phyloP scores from a whole-genome alignment of 2,113 vertebrate species.

The Cochlearius cochlearius region DNA sequence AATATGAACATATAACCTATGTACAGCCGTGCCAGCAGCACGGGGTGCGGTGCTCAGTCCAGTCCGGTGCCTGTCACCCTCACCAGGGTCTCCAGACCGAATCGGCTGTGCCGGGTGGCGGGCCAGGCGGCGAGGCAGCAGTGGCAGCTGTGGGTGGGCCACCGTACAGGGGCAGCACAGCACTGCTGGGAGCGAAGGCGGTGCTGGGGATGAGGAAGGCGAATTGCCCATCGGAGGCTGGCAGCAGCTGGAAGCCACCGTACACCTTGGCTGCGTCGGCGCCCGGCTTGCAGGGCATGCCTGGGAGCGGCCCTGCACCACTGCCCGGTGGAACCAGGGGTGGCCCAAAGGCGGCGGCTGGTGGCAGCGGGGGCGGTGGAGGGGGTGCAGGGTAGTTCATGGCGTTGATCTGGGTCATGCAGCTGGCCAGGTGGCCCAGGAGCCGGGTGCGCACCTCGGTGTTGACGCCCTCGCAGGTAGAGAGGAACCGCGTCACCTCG shows the following conservation, averaged over 20 bases:
- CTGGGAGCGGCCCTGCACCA: slow-evolving; percentile 80
- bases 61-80: slow-evolving; percentile 27
- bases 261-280: slow-evolving; percentile 85
- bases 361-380: slow-evolving; percentile 81
- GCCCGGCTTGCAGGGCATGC: slow-evolving; percentile 85
- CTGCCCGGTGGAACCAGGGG: slow-evolving; percentile 85
- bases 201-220: slow-evolving; percentile 95
- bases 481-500: slow-evolving; percentile 96
- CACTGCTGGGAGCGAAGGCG: slow-evolving; percentile 85
- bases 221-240: slow-evolving; percentile 95
- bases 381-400: slow-evolving; percentile 91
- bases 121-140: slow-evolving; percentile 57
- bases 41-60: slow-evolving; percentile 28
- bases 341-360: slow-evolving; percentile 85
- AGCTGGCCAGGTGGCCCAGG: slow-evolving; percentile 94
- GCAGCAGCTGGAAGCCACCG: slow-evolving; percentile 95
- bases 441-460: slow-evolving; percentile 94
- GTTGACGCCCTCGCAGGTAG: slow-evolving; percentile 97
- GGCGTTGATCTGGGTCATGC: slow-evolving; percentile 98
- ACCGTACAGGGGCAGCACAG: slow-evolving; percentile 88
- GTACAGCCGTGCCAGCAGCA: slow-evolving; percentile 50
- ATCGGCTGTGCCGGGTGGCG: slow-evolving; percentile 80
- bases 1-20: slow-evolving; percentile 91
- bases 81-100: slow-evolving; percentile 98
- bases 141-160: slow-evolving; percentile 68